A percentile compares a stretch with the other conserved stretches of the same genome.
phyloP scores from a whole-genome alignment of 2,797 vertebrate species.

The Vultur gryphus region DNA sequence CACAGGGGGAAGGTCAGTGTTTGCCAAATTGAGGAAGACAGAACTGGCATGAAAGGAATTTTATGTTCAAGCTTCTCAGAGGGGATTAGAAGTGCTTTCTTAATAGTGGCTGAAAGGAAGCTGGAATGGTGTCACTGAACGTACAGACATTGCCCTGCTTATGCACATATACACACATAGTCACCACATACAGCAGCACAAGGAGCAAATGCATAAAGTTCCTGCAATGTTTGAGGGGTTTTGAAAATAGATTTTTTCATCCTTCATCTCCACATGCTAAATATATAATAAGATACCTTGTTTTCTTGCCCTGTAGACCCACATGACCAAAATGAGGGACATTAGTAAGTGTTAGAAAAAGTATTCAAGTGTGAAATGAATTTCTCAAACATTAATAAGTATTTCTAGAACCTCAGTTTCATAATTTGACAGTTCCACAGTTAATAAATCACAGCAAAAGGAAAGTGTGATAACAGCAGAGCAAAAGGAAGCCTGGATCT shows the following conservation, averaged over 20 bases:
- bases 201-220: background rate
- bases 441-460: slow-evolving; percentile 70
- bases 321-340: slow-evolving; percentile 61
- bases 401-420: slow-evolving; percentile 54
- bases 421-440: slow-evolving; percentile 66
- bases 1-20: slow-evolving; percentile 28
- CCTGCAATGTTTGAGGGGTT: background rate
- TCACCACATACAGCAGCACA: background rate
- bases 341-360: slow-evolving; percentile 71
- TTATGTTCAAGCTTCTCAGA: slow-evolving; percentile 38
- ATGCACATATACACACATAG: background rate
- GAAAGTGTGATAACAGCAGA: slow-evolving; percentile 56
- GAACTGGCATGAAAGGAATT: slow-evolving; percentile 55
- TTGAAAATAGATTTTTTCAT: slow-evolving; percentile 26
- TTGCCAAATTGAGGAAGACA: slow-evolving; percentile 54
- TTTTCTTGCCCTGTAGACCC: slow-evolving; percentile 65
- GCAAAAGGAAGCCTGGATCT: slow-evolving; percentile 50
- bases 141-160: background rate
- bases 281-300: slow-evolving; percentile 58
- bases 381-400: slow-evolving; percentile 64
- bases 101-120: slow-evolving; percentile 32
- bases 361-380: slow-evolving; percentile 70
- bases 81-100: slow-evolving; percentile 49
- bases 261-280: slow-evolving; percentile 55
- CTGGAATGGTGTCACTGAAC: slow-evolving; percentile 42